These are phyloP conservation scores for Chlorodrepanis virens DNA, from an alignment of 2,113 vertebrate species.

Conservation along the genomic window DNA sequence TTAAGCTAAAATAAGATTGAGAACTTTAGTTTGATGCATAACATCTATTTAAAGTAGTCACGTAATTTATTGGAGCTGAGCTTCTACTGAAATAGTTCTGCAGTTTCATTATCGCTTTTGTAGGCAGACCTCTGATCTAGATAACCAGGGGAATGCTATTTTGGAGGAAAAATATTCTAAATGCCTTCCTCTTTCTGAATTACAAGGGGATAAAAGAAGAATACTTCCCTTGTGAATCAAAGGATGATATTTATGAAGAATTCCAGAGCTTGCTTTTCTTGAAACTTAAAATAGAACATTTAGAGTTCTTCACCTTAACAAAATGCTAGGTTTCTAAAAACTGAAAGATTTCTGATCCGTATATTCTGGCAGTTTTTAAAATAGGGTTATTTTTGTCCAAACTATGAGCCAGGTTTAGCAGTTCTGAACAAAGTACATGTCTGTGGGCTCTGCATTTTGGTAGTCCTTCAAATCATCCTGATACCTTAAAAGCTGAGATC, in stretches of 20 bases:
- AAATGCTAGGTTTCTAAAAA: not conserved
- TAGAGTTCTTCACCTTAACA: constrained; percentile 13
- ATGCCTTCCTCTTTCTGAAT: not conserved
- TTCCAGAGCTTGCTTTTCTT: not conserved
- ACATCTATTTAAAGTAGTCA: constrained; percentile 5
- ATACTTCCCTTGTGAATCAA: not conserved
- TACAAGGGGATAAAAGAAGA: not conserved
- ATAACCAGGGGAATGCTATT: constrained; percentile 1
- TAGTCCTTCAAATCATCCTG: not conserved
- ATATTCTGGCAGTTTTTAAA: not conserved
- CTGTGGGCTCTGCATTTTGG: not conserved
- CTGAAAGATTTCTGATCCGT: not conserved
- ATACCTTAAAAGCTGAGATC: not conserved
- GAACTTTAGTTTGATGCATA: not conserved
- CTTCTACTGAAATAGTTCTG: constrained; percentile 24
- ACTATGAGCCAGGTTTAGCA: not conserved
- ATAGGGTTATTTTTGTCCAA: not conserved
- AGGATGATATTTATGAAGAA: constrained; percentile 12
- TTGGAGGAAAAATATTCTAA: constrained; percentile 26
- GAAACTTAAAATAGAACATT: not conserved
- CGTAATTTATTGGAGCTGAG: not conserved
- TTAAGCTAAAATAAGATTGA: not conserved
- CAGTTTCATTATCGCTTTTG: constrained; percentile 22
- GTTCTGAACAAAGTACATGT: not conserved
- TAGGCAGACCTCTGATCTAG: constrained; percentile 45